Evolutionary conservation across 2,888 invertebrate species (phyloP).

Genomic region (Synanthedon myopaeformis): DNA sequence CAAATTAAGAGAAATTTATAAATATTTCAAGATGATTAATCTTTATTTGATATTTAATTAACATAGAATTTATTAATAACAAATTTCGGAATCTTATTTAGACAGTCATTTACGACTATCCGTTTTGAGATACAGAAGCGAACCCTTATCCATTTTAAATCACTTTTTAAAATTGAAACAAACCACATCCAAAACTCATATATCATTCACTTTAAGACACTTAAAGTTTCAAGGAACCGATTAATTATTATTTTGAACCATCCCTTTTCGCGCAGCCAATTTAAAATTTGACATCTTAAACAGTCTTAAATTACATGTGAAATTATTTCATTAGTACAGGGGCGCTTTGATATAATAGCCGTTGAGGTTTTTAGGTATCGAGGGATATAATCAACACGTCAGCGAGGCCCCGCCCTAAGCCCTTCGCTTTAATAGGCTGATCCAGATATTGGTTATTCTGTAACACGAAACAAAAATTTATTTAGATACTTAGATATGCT

Average conservation of each 20-base stretch:
- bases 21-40: no score
- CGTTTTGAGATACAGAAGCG: no score
- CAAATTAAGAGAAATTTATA: no score
- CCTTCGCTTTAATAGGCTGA: conserved; percentile 56
- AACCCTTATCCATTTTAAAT: neutral
- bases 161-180: neutral
- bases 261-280: conserved; percentile 66
- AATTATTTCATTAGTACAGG: conserved; percentile 64
- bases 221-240: conserved; percentile 48
- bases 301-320: conserved; percentile 65
- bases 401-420: conserved; percentile 47
- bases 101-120: no score
- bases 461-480: conserved; percentile 25
- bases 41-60: no score
- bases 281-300: conserved; percentile 71
- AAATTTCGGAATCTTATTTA: no score
- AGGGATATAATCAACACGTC: conserved; percentile 63
- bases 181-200: conserved; percentile 19
- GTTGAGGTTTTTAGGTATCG: conserved; percentile 37
- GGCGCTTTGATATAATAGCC: conserved; percentile 30
- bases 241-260: conserved; percentile 62
- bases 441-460: conserved; percentile 43
- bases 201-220: conserved; percentile 45
- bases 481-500: neutral
- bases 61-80: no score